Evolutionary conservation across 2,113 vertebrate species (phyloP), one percentile per base, ranked within the genome.

Genomic region (Cnemophilus loriae): DNA sequence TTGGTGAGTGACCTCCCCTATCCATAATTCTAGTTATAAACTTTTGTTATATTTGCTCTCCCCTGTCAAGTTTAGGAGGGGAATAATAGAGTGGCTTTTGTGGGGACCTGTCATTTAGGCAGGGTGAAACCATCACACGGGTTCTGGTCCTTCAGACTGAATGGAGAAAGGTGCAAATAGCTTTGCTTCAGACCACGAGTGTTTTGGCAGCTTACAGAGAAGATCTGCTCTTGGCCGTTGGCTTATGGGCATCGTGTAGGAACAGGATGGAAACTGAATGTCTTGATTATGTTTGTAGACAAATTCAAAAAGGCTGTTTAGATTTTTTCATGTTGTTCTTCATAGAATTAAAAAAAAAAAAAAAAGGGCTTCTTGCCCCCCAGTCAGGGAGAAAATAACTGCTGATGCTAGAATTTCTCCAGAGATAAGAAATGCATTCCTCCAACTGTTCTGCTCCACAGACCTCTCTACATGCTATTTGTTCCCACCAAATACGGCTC

Each of bases 381-480:
- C 5, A n/a, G 0, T 27, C 17, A 32, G 24, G 17, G 21, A 14
- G 5, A 44, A 84, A 84, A 47, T 13, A 47, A 77, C 7, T 33
- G 18, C 18, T 68, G 23, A 39, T 64, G 9, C 4, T 52, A 60
- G 19, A 79, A 76, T 64, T 79, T 68, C 32, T 74, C 14, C 15
- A 61, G 21, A 7, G 35, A 57, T 42, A 6, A 71, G 49, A 68
- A 79, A 17, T 18, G 21, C 19, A 42, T 14, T 42, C 10, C 4
- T 88, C 30, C 27, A 76, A 27, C 9, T 73, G 5, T n/a, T 90
- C 30, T 59, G 6, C 16, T 82, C 33, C 26, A 49, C 13, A 59
- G 16, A 63, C 2, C 19, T 20, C n/a, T 69, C 37, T 70, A n/a
- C 0, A 0, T 7, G 3, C 4, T 68, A 10, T 74, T 89, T 65